Percentiles rank a stretch among this genome's conserved stretches.
These are phyloP conservation scores for Leucophenga varia DNA, from an alignment of 1,140 invertebrate species.

Conservation along the genomic window DNA sequence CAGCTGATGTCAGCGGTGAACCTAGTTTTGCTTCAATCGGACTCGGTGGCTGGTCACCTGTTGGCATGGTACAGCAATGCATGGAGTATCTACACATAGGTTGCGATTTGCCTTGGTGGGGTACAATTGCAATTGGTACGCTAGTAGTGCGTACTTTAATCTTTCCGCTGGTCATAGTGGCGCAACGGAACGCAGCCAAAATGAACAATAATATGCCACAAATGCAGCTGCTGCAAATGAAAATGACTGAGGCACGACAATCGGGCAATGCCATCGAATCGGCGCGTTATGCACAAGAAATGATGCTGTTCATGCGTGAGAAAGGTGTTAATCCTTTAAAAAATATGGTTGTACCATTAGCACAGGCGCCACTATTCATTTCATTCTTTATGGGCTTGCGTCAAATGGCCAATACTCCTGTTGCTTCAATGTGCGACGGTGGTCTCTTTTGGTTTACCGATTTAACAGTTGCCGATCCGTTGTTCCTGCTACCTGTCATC, in stretches of 20 bases:
- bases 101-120: constrained; percentile 87
- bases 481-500: constrained; percentile 81
- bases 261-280: constrained; percentile 79
- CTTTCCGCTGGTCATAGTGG: constrained; percentile 80
- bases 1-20: constrained; percentile 66
- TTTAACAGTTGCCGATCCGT: constrained; percentile 88
- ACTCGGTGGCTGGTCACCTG: constrained; percentile 74
- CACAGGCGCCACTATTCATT: constrained; percentile 87
- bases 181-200: constrained; percentile 74
- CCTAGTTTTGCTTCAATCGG: constrained; percentile 77
- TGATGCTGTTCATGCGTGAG: constrained; percentile 78
- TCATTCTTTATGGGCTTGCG: constrained; percentile 86
- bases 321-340: constrained; percentile 80
- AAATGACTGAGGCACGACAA: constrained; percentile 80
- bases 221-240: constrained; percentile 75
- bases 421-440: constrained; percentile 85
- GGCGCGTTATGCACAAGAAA: constrained; percentile 69
- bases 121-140: constrained; percentile 78
- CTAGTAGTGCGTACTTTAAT: constrained; percentile 69
- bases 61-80: constrained; percentile 75
- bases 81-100: constrained; percentile 81
- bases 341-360: constrained; percentile 75
- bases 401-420: constrained; percentile 81
- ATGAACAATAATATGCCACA: constrained; percentile 82
- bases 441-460: constrained; percentile 92